phyloP scores from a whole-genome alignment of 1,140 invertebrate species.

The Proctacanthus coquilletti region DNA sequence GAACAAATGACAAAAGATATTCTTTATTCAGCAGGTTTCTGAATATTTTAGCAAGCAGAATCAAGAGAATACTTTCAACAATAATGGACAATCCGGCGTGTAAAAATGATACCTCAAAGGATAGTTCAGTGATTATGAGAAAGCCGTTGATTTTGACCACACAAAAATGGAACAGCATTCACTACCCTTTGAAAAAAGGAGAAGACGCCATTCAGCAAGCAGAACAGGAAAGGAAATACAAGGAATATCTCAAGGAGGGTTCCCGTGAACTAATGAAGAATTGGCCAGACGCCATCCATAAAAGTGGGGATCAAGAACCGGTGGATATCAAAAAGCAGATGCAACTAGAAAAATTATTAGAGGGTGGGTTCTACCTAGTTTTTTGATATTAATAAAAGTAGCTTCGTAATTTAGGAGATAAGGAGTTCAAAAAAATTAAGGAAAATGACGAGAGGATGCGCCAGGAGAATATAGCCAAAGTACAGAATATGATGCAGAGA shows the following conservation, averaged over 20 bases:
- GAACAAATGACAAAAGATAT: no score
- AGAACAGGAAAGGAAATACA: not conserved
- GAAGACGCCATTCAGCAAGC: not conserved
- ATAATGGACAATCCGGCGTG: no score
- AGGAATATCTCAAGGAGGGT: not conserved
- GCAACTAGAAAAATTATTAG: no score
- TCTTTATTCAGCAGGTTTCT: no score
- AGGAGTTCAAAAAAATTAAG: conserved; percentile 7
- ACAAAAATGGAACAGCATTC: not conserved
- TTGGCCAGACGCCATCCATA: not conserved
- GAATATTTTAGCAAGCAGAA: no score
- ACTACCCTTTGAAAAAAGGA: not conserved
- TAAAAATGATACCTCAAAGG: no score
- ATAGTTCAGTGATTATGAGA: no score
- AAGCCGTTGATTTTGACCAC: not conserved
- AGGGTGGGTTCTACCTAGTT: no score
- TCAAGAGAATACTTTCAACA: no score
- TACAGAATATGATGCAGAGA: conserved; percentile 18
- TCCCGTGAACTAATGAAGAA: not conserved
- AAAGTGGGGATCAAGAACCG: not conserved
- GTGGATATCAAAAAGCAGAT: no score
- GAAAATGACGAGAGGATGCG: conserved; percentile 9
- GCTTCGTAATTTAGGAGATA: no score
- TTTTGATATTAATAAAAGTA: no score
- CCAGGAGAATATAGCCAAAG: conserved; percentile 13